A percentile compares a stretch with the other conserved stretches of the same genome.
Conservation (phyloP, 2,888 invertebrate species). For the Eristalis pertinax region DNA sequence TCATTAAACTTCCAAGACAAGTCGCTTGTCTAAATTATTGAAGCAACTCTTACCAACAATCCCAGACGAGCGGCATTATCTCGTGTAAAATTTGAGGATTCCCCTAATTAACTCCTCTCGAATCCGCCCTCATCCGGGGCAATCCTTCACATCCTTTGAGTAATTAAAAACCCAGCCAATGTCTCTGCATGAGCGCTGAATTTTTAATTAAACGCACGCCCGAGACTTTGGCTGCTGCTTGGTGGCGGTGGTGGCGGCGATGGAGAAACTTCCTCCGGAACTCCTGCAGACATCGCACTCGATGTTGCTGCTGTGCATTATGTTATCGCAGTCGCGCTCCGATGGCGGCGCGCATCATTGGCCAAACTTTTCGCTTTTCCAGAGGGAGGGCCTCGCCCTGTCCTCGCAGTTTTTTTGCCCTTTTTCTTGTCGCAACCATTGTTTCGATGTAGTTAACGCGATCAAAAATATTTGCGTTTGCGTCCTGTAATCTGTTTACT, state of each 20-base stretch:
- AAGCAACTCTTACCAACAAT: background rate
- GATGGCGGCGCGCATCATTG: conserved; percentile 1
- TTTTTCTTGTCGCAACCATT: background rate
- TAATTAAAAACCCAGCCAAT: background rate
- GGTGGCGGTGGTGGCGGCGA: background rate
- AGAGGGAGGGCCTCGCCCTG: too few species aligned
- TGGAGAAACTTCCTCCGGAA: background rate
- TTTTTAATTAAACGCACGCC: conserved; percentile 38
- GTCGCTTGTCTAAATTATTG: background rate
- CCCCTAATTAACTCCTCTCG: background rate
- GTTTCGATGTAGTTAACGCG: background rate
- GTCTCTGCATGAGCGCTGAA: conserved; percentile 18
- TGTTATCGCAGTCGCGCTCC: conserved; percentile 39
- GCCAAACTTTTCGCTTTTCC: background rate
- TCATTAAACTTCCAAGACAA: background rate
- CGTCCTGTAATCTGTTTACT: background rate
- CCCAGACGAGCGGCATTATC: background rate
- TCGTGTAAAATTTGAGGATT: background rate
- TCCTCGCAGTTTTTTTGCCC: fast-evolving
- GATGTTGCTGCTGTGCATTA: conserved; percentile 8
- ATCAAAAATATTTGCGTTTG: background rate
- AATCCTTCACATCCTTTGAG: conserved; percentile 1
- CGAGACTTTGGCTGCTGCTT: background rate
- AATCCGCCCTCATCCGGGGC: background rate
- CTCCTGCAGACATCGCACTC: background rate